These are phyloP conservation scores for Prochilodus magdalenae DNA, from an alignment of 2,113 vertebrate species.

Conservation along the genomic window DNA sequence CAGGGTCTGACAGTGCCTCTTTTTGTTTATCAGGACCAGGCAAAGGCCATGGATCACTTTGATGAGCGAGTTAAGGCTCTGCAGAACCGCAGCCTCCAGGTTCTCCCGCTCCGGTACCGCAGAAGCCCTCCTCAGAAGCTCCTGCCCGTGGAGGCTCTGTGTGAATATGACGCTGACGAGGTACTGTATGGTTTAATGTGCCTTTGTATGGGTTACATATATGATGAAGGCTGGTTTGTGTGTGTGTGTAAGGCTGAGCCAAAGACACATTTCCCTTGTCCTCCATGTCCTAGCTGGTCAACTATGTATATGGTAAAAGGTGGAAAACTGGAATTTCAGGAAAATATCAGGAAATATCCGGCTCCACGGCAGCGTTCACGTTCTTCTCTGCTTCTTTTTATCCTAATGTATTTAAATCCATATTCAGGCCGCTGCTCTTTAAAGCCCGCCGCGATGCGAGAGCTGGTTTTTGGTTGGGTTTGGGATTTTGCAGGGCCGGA, in stretches of 20 bases:
- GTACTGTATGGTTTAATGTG: conserved; percentile 65
- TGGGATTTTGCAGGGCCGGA: not conserved
- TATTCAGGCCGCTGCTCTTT: conserved; percentile 9
- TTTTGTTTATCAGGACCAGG: conserved; percentile 83
- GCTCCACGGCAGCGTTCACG: too few species aligned
- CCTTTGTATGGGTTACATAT: too few species aligned
- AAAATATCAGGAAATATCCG: not conserved
- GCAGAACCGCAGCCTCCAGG: conserved; percentile 85
- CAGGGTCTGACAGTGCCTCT: not conserved
- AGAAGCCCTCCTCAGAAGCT: conserved; percentile 79
- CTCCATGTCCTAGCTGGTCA: too few species aligned
- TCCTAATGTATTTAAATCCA: conserved; percentile 51
- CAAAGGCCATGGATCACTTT: conserved; percentile 89
- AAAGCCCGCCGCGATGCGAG: too few species aligned
- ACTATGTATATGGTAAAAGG: too few species aligned
- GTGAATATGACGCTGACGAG: conserved; percentile 88
- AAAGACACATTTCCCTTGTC: too few species aligned
- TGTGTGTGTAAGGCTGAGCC: too few species aligned
- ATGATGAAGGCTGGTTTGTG: too few species aligned
- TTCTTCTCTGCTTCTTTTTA: not conserved
- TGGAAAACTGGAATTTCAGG: too few species aligned
- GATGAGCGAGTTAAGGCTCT: conserved; percentile 84
- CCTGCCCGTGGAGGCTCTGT: conserved; percentile 89
- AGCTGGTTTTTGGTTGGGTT: not conserved
- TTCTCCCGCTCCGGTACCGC: conserved; percentile 87